Percentiles rank a stretch among this genome's conserved stretches.
Evolutionary conservation across 2,113 vertebrate genomes (phyloP).

Genomic region (Sylvietta virens): DNA sequence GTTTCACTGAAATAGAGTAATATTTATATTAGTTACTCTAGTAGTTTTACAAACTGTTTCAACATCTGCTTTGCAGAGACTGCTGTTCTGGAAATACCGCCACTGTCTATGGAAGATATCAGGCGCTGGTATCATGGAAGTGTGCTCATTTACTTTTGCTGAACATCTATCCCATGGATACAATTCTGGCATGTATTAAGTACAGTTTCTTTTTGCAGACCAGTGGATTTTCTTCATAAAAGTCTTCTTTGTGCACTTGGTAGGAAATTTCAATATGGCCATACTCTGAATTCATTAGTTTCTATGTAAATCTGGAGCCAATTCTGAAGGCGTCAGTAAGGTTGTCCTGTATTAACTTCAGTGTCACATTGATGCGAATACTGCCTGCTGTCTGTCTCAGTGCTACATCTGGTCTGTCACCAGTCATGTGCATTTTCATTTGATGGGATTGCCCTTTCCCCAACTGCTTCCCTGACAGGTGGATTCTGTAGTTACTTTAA

Average conservation of each 20-base stretch:
- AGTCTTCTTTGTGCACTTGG: not conserved
- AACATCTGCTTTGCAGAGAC: not conserved
- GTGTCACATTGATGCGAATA: not conserved
- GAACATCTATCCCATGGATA: not conserved
- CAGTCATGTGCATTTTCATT: not conserved
- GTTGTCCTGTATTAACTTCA: not conserved
- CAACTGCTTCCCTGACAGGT: not conserved
- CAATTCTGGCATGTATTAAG: not conserved
- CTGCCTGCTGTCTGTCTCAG: not conserved
- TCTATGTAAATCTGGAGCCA: not conserved
- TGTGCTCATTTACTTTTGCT: not conserved
- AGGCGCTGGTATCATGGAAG: not conserved
- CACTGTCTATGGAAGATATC: not conserved
- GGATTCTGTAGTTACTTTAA: not conserved
- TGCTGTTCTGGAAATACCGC: not conserved
- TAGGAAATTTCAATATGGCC: not conserved
- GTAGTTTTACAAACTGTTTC: not conserved
- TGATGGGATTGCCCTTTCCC: conserved; percentile 15
- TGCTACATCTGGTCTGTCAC: not conserved
- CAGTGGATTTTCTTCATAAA: not conserved
- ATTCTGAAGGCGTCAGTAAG: not conserved
- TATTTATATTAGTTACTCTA: not conserved
- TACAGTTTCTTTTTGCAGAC: not conserved
- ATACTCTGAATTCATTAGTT: not conserved
- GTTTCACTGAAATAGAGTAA: not conserved